phyloP scores from a whole-genome alignment of 2,113 vertebrate genomes.

The Rhagologus leucostigma region DNA sequence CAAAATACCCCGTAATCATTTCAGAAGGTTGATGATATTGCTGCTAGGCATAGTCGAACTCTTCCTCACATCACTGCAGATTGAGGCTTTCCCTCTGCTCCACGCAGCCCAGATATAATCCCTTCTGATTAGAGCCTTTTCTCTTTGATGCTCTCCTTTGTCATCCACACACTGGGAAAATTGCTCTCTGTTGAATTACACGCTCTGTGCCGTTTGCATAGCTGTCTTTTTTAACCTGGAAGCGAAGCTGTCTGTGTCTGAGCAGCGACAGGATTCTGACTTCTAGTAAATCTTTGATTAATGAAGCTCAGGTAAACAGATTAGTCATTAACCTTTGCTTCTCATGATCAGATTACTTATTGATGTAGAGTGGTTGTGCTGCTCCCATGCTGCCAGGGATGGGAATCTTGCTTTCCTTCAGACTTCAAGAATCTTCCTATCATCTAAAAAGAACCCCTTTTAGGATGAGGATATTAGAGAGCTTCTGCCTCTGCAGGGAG shows the following conservation, averaged over 20 bases:
- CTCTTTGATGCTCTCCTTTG: conserved; percentile 55
- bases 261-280: not conserved
- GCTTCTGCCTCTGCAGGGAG: not conserved
- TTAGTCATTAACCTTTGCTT: conserved; percentile 69
- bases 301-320: conserved; percentile 66
- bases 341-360: conserved; percentile 64
- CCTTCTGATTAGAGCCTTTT: conserved; percentile 51
- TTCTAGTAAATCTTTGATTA: conserved; percentile 63
- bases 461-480: not conserved
- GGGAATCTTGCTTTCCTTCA: not conserved
- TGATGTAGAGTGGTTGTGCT: conserved; percentile 5
- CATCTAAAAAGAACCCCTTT: not conserved
- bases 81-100: conserved; percentile 14
- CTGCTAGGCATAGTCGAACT: conserved; percentile 2
- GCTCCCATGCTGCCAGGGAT: not conserved
- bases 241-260: conserved; percentile 11
- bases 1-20: not conserved
- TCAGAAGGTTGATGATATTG: conserved; percentile 11
- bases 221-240: conserved; percentile 37
- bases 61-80: not conserved
- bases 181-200: conserved; percentile 45
- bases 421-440: not conserved
- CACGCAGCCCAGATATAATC: not conserved
- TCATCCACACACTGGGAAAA: conserved; percentile 35
- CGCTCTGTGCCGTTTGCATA: not conserved